Base-by-base conservation (phyloP, 1,140 invertebrate species). In the Himalopsyche phryganea region DNA sequence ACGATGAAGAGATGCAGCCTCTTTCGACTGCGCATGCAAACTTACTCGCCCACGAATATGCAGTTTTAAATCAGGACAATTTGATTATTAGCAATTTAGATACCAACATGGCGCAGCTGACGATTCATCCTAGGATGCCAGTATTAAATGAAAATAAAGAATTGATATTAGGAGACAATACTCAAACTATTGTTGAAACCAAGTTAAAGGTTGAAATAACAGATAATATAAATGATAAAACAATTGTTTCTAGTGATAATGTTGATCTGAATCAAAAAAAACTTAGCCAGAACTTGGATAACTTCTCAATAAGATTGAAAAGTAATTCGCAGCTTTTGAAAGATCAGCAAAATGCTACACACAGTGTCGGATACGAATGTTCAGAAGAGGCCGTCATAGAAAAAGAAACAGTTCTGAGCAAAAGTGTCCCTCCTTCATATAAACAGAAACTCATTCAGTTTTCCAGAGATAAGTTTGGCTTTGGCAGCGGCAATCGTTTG, bases 11-110 rank as follows among this genome's bases (percentile, higher is more conserved):
- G 45, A 63, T 74, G 23, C 72, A 76, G 48, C 74, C 73, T 10
- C 76, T 79, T 20, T 76, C 74, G 9, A 73, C 71, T 23, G 72
- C 68, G 5, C 74, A 77, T 48, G 77, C 75, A 1, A 75, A 75
- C 64, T 57, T 79, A 41, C 64, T 79, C 14, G 61, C 72, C 41
- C 75, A 79, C 42, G 75, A 79, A 51, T 79, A 74, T 48, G 73
- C 75, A 50, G 70, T 79, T 7, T 73, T 79, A 67, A 75, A 77
- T 55, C 73, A 79, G 63, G 77, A 76, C 0, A 83, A 83, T 65
- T 70, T 83, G 33, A 79, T 83, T 58, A 74, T 83, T 6, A 81
- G 81, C 59, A 79, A 81, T 69, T 69, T 81, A 20, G 80, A 82
- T 66, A 80, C 80, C 52, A 83, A 83, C 54, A 74, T 78, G 69